Evolutionary conservation across 1,140 invertebrate species (phyloP), one percentile per base, ranked within the genome.

Genomic region (Charaxes varanes): DNA sequence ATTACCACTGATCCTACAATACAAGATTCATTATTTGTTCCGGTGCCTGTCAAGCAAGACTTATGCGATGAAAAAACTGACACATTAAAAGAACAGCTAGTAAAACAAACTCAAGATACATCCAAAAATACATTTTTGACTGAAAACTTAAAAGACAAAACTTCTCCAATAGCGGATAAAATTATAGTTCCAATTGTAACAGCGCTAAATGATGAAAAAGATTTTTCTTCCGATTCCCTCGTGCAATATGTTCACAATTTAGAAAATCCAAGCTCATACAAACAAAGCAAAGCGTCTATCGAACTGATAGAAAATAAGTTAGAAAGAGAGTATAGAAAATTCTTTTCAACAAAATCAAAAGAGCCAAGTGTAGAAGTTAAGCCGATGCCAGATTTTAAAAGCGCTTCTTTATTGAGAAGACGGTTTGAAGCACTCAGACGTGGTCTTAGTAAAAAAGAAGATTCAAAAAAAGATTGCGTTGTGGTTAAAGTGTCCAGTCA

Each of bases 241-340:
- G 52, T 72, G 3, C 65, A 79, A 58, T 70, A 65, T 30, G 54
- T 80, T 4, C 60, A 77, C 31, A 63, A 80, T 48, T 57, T 80
- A 35, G 76, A 80, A 38, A 51, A 53, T 14, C 56, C 68, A 8
- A 67, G 58, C 27, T 40, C 49, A 6, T 54, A 66, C 8, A 59
- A 53, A 16, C 38, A 43, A 21, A 64, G 57, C 31, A 53, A 34
- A 15, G 36, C 31, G 2, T 62, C 58, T 2, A 32, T 58, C 15
- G 59, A 67, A 43, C 48, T 53, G 3, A 70, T 71, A 42, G 68
- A 74, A 37, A 69, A 74, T 40, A 68, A 69, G 35, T 14, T 74
- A 11, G 70, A 77, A 53, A 60, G 44, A 31, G 71, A 74, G 43
- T 72, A 64, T 35, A 57, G 55, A 37, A 72, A 66, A 24, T 58